These are phyloP conservation scores for Phalera bucephala DNA, from an alignment of 2,888 invertebrate genomes.

Conservation along the genomic window DNA sequence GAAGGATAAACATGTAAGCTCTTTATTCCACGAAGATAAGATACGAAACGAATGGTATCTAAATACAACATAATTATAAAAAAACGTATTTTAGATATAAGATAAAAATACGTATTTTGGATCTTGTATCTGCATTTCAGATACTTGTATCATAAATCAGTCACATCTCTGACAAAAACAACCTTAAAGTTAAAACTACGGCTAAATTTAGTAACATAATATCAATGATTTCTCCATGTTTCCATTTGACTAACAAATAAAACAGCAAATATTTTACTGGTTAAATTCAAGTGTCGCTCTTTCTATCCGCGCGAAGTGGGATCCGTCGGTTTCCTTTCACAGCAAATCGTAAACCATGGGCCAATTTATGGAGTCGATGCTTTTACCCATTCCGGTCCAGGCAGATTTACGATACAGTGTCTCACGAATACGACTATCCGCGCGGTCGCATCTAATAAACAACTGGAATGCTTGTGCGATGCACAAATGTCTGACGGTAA, in stretches of 20 bases:
- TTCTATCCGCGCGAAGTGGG: constrained; percentile 39
- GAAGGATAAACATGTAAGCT: too few species aligned
- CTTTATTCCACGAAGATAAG: too few species aligned
- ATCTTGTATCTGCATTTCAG: too few species aligned
- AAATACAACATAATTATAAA: too few species aligned
- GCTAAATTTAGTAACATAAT: too few species aligned
- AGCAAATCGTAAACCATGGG: constrained; percentile 74
- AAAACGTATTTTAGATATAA: too few species aligned
- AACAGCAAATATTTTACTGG: constrained; percentile 24
- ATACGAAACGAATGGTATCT: too few species aligned
- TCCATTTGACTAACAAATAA: constrained; percentile 10
- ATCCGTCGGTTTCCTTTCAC: constrained; percentile 58
- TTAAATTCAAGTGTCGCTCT: constrained; percentile 41
- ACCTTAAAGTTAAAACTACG: too few species aligned
- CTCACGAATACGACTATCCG: constrained; percentile 65
- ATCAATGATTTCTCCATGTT: too few species aligned
- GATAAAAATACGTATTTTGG: too few species aligned
- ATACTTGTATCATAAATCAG: too few species aligned
- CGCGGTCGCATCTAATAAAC: constrained; percentile 60
- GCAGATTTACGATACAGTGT: constrained; percentile 73
- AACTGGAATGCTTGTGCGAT: constrained; percentile 39
- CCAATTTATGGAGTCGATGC: constrained; percentile 73
- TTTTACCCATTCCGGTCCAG: constrained; percentile 67
- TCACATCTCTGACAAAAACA: too few species aligned
- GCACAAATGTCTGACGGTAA: constrained; percentile 28